Evolutionary conservation across 2,888 invertebrate species (phyloP), one percentile per base, ranked within the genome.

Genomic region (Sussaba pulchella): DNA sequence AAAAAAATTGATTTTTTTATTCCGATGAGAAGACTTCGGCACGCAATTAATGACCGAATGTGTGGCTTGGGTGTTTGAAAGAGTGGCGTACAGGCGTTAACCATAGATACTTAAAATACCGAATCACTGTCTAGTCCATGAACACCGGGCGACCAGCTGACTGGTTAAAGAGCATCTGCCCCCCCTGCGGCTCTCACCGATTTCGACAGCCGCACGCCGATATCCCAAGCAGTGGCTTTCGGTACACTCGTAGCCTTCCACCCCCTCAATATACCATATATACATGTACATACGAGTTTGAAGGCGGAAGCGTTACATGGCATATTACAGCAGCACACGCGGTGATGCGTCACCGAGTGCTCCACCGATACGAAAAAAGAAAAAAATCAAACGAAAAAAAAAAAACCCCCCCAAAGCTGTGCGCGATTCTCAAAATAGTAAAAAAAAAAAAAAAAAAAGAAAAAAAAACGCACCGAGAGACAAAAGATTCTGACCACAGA

Each of bases 91-190:
- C 64, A 39, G 47, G 14, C 26, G 41, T 57, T 19, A 64, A 43
- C 19, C 39, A 64, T 64, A 76, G 39, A 69, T 69, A 64, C 72
- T 73, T 69, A 57, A 81, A 81, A 76, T 59, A 80, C 67, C 86
- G 87, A 90, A 88, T 90, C 89, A 88, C 87, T 87, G 88, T 82
- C 57, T 36, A 31, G 17, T 31, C 31, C 83, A 69, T 81, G 80
- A 83, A 85, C 84, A 84, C 77, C 85, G 82, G 85, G 84, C 85
- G 66, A 81, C 87, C 89, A 91, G 91, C 90, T 91, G 91, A 90
- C 87, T 85, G 84, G 86, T 84, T 73, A 78, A 83, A 83, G 85
- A 89, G 89, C 91, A 91, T 91, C 91, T 91, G 91, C 89, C 85
- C 76, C 74, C 82, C 6, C 31, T 63, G 77, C 74, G 76, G 74